Base-by-base conservation (phyloP, 2,888 invertebrate species). In the Diaphora mendica region DNA sequence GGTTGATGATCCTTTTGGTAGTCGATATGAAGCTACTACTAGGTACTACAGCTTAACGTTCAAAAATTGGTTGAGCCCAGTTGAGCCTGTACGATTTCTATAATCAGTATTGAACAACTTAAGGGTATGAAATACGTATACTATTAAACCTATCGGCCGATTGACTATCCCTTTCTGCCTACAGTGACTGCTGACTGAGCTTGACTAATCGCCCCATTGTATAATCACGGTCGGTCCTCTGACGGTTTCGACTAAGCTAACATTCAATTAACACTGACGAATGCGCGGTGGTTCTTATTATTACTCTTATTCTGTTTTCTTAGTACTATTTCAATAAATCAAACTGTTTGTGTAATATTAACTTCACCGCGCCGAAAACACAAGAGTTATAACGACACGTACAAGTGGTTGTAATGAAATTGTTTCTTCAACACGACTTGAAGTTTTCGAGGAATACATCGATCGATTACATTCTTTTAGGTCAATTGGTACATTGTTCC, bases 211-310 rank as follows among this genome's bases (percentile, higher is more conserved):
- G 23, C 1, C 23, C 23, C 23, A n/a, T n/a, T n/a, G n/a, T n/a
- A n/a, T n/a, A n/a, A n/a, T n/a, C n/a, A n/a, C n/a, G n/a, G n/a
- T n/a, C n/a, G n/a, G n/a, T n/a, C n/a, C n/a, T n/a, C n/a, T n/a
- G n/a, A n/a, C n/a, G n/a, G n/a, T n/a, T n/a, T n/a, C n/a, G n/a
- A n/a, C n/a, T n/a, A 39, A 39, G 39, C 39, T 39, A n/a, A 55
- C 9, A n/a, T 55, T 8, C 51, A 51, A 55, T n/a, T 11, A 55
- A n/a, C n/a, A 55, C 51, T 55, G n/a, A n/a, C n/a, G n/a, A n/a
- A n/a, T n/a, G n/a, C n/a, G n/a, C n/a, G n/a, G 23, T n/a, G n/a
- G 23, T 55, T 55, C n/a, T 70, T 70, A 64, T 44, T 69, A 42
- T 42, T 42, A 42, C 11, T 42, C 42, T 42, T 44, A 15, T 44